Evolutionary conservation across 2,113 vertebrate genomes (phyloP), one percentile per base, ranked within the genome.

Genomic region (Calyptommatus sinebrachiatus): DNA sequence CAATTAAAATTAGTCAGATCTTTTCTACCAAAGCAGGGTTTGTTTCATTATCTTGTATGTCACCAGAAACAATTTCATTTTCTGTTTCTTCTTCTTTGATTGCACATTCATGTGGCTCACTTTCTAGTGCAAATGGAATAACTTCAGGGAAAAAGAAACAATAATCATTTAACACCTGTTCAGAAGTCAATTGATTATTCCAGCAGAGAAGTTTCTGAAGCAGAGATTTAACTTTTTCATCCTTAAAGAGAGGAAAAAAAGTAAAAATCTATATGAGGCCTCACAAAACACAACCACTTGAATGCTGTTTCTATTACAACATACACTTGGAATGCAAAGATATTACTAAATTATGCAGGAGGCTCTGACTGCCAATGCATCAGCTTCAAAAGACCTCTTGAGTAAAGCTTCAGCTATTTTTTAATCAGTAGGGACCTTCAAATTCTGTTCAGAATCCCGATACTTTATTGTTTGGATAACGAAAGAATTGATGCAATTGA

Each of bases 141-240:
- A 0, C 66, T 50, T 90, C 86, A 75, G 16, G 26, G 50, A 26
- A 2, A 1, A 90, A 85, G 80, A 94, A 94, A 88, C 79, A 95
- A 76, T 94, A 90, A 76, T 91, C 82, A 79, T 78, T 87, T 85
- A 91, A 77, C 83, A 95, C 91, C 79, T 95, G 90, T 35, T 94
- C 93, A 71, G 93, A 86, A 26, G 89, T 90, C 87, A 94, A 31
- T 75, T 91, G 92, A 87, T 76, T 89, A 82, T 86, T 83, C 78
- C 46, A 88, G 87, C 63, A 91, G 61, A 95, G 89, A 82, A 95
- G 91, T 78, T 86, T 90, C 69, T 67, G 84, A 3, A 94, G 89
- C 41, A 95, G 91, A 81, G 89, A 83, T 90, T 89, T 93, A 83
- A 93, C 79, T 88, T 92, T 93, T 88, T 89, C 80, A 81, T 92